Evolutionary conservation across 2,113 vertebrate species (phyloP), one percentile per base, ranked within the genome.

Genomic region (Alouatta palliata): DNA sequence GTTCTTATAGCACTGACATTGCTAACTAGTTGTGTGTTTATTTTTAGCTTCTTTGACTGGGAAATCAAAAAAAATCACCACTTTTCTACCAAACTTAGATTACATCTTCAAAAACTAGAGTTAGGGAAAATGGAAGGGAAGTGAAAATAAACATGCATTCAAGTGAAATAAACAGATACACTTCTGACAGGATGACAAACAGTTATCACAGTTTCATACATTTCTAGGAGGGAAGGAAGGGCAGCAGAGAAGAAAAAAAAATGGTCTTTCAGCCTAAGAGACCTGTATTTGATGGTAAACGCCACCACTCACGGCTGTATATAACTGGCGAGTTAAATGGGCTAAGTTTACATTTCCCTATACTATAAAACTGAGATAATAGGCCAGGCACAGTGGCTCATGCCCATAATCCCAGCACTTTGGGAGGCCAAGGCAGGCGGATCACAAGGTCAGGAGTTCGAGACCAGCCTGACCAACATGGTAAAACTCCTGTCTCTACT

Each of bases 141-240:
- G 58, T 6, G 17, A 94, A 97, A 95, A 95, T 80, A 97, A 97
- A 84, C 30, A 40, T 8, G 32, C 13, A 87, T 68, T 90, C 30
- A 95, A 84, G 58, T 71, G 61, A 90, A n/a, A 91, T n/a, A 75
- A 3, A 90, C 5, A 66, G 83, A 92, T 30, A 27, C n/a, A 73
- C 19, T 93, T 91, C 43, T 56, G 27, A 86, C 30, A 95, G 87
- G 43, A 61, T 71, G 37, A 86, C 9, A 81, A 89, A 91, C 21
- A 90, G 71, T 86, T 87, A 87, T 47, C 25, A 19, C 27, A 66
- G 14, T 56, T 90, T 81, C 47, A 88, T 13, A 64, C 13, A 43
- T 66, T 68, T 90, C 43, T 43, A 90, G 68, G 87, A 49, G 14
- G 9, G 97, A 77, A 96, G n/a, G 75, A 84, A 76, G 84, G 2